phyloP scores from a whole-genome alignment of 30 jellyfish, hydroid and myxozoan species.

The Hydractinia echinata region DNA sequence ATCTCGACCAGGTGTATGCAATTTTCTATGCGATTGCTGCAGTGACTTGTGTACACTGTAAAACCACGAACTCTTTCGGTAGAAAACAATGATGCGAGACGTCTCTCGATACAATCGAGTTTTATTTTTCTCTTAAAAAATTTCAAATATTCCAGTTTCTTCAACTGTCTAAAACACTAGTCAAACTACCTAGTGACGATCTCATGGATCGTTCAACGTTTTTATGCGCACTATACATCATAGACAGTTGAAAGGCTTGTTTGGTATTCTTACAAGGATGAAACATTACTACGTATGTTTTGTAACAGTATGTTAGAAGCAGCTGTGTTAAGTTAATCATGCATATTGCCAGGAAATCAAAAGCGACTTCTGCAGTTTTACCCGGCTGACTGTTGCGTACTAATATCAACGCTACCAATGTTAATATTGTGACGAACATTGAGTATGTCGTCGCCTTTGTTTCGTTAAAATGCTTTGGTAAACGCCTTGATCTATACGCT shows the following conservation, averaged over 20 bases:
- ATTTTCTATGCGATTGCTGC: no score
- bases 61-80: no score
- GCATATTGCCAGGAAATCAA: neutral
- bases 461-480: constrained; percentile 4
- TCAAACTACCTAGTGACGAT: no score
- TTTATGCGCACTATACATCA: no score
- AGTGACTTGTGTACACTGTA: no score
- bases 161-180: no score
- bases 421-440: neutral
- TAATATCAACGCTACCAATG: neutral
- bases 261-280: neutral
- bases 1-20: no score
- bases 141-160: no score
- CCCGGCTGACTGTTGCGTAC: neutral
- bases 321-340: neutral
- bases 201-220: no score
- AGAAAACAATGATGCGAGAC: no score
- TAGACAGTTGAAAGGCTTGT: neutral
- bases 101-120: no score
- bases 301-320: neutral
- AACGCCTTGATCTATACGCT: neutral
- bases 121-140: no score
- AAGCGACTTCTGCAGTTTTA: neutral
- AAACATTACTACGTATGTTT: neutral
- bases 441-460: neutral